These are phyloP conservation scores for Gari tellinella DNA, from an alignment of 2,888 invertebrate genomes.

Conservation along the genomic window DNA sequence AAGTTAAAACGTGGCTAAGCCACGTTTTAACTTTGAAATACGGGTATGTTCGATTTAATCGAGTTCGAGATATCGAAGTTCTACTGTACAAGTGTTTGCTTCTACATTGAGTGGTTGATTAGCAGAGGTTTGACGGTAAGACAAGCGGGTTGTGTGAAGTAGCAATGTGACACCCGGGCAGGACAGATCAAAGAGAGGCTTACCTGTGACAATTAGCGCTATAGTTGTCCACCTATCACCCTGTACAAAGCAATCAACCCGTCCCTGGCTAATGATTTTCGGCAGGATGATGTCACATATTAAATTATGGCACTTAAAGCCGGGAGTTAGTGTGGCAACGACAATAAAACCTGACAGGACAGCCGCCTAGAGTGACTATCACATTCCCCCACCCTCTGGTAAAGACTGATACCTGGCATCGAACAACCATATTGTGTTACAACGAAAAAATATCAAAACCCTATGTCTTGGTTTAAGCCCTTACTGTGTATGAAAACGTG, in stretches of 20 bases:
- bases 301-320: conserved; percentile 12
- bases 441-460: conserved; percentile 30
- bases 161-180: neutral
- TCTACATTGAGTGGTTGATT: too few species aligned
- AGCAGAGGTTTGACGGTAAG: too few species aligned
- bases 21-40: too few species aligned
- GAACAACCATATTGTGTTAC: conserved; percentile 50
- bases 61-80: too few species aligned
- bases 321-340: conserved; percentile 23
- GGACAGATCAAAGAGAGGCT: conserved; percentile 36
- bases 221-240: conserved; percentile 20
- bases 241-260: conserved; percentile 29
- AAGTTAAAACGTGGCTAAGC: too few species aligned
- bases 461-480: neutral
- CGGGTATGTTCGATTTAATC: too few species aligned
- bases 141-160: neutral
- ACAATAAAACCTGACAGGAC: conserved; percentile 43
- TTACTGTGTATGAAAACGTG: too few species aligned
- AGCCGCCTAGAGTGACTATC: conserved; percentile 16
- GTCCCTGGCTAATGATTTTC: conserved; percentile 44
- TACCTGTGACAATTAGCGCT: conserved; percentile 38
- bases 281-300: conserved; percentile 46
- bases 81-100: too few species aligned
- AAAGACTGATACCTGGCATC: conserved; percentile 31
- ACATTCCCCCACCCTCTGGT: conserved; percentile 34